These are phyloP conservation scores for Bos indicus DNA, from an alignment of 2,113 vertebrate genomes.

Conservation along the genomic window DNA sequence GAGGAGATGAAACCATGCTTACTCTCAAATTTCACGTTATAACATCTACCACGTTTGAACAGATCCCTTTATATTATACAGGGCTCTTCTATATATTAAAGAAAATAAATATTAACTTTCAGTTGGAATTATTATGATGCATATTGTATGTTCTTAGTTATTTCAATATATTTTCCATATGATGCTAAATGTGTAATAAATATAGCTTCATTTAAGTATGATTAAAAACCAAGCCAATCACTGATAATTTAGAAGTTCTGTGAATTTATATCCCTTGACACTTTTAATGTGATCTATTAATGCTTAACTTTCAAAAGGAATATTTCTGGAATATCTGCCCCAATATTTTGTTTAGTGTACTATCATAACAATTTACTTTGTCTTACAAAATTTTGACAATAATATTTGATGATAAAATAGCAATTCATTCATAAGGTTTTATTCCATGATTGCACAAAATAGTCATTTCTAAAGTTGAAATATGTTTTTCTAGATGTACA, in stretches of 20 bases:
- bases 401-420: neutral
- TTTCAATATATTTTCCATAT: neutral
- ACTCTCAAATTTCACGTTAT: neutral
- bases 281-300: neutral
- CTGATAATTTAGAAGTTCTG: neutral
- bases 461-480: neutral
- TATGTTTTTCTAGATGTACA: neutral
- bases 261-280: neutral
- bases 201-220: neutral
- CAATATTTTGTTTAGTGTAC: neutral
- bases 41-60: neutral
- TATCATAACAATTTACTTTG: neutral
- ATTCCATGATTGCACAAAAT: neutral
- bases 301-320: neutral
- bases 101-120: neutral
- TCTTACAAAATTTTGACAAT: neutral
- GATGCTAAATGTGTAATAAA: neutral
- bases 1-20: neutral
- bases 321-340: neutral
- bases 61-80: neutral
- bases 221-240: neutral
- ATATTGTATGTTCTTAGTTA: neutral
- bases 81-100: neutral
- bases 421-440: neutral
- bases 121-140: neutral